Percentiles rank a stretch among this genome's conserved stretches.
Evolutionary conservation across 2,797 vertebrate genomes (phyloP).

Genomic region (Pipistrellus pipistrellus): DNA sequence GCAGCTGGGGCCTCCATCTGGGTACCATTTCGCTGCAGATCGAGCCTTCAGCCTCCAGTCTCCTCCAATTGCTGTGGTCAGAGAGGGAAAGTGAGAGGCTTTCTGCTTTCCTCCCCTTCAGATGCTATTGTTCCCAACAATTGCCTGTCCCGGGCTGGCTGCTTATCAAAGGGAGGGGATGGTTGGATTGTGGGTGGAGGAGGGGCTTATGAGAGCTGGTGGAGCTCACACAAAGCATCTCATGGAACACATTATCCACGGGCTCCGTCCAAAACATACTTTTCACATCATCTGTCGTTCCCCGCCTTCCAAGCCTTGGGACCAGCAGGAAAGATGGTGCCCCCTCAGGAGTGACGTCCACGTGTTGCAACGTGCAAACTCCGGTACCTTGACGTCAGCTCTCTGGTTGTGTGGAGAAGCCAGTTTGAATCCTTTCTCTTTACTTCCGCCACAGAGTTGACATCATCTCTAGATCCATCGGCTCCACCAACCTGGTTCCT

Average conservation of each 20-base stretch:
- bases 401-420: not conserved
- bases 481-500: not conserved
- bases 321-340: not conserved
- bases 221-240: constrained; percentile 8
- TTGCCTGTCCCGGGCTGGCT: constrained; percentile 31
- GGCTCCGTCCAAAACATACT: not conserved
- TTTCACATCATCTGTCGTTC: not conserved
- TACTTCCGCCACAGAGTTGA: not conserved
- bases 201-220: constrained; percentile 52
- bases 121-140: constrained; percentile 6
- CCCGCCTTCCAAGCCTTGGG: not conserved
- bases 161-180: constrained; percentile 56
- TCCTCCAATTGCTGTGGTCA: constrained; percentile 55
- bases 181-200: not conserved
- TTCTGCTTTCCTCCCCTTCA: constrained; percentile 60
- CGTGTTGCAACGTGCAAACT: not conserved
- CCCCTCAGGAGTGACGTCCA: not conserved
- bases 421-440: not conserved
- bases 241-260: not conserved
- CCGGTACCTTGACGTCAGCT: not conserved
- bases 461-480: not conserved
- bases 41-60: constrained; percentile 47
- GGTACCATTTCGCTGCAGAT: constrained; percentile 67
- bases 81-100: constrained; percentile 69
- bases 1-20: constrained; percentile 33